Evolutionary conservation across 1,140 invertebrate genomes (phyloP), one percentile per base, ranked within the genome.

Genomic region (Drosophila cardini): DNA sequence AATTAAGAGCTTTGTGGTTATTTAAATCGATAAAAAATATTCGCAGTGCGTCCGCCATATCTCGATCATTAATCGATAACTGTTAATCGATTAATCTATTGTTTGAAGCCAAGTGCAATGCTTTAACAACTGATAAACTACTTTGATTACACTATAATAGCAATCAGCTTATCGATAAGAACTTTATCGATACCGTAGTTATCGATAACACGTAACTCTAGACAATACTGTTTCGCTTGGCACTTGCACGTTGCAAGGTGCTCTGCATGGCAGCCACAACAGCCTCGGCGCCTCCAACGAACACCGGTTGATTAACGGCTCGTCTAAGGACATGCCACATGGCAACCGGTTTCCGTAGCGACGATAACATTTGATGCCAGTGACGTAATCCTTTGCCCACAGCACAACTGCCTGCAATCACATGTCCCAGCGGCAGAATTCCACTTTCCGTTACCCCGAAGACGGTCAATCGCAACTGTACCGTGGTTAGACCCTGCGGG

Each of bases 301-400:
- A 90, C 7, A 91, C 64, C 13, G 90, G 90, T 55, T 91, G 90
- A 52, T 91, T 91, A 69, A 80, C 77, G 0, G 87, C 87, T 16
- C 89, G 80, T 69, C 95, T 93, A n/a, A 97, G 92, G 26, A 95
- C 94, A 92, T 97, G 96, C 96, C 96, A 97, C 96, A 96, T 97
- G 8, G 96, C 95, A 42, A 97, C 95, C 1, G 96, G 96, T 90
- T 96, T 96, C 64, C 96, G 94, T 43, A 96, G 93, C 15, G 96
- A 95, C n/a, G 94, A 93, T 65, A 97, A 92, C 96, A 97, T 97
- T 92, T 97, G 96, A 77, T 95, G 95, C 96, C 96, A 97, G 85
- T 97, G 96, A 48, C 94, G 94, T n/a, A 95, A 84, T 0, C 96
- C 94, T 80, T 95, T 95, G 36, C 96, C 96, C 2, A 93, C 93